Evolutionary conservation across 2,888 invertebrate species (phyloP).

Genomic region (Orthosia gracilis): DNA sequence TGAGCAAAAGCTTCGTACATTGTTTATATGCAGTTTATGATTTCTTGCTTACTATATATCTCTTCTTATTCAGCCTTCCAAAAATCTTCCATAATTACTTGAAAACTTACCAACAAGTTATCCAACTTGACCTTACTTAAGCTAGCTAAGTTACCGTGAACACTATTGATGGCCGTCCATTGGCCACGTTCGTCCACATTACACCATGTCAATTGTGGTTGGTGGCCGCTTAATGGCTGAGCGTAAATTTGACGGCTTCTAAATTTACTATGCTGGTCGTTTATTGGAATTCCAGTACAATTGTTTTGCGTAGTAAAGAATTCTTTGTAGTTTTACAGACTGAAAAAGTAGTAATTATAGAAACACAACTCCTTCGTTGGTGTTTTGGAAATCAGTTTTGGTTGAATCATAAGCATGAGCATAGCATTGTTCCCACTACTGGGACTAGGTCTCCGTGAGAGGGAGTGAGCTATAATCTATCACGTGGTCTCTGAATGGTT

Average conservation of each 20-base stretch:
- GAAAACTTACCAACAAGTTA: neutral
- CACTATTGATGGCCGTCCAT: constrained; percentile 3
- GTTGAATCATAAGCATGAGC: neutral
- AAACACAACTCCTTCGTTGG: neutral
- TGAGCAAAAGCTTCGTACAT: too few relatives aligned
- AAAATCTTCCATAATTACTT: neutral
- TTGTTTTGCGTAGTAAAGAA: constrained; percentile 11
- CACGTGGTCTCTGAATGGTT: too few relatives aligned
- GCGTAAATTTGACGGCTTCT: constrained; percentile 29
- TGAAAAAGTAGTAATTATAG: constrained; percentile 3
- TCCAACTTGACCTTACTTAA: constrained; percentile 19
- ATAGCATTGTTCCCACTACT: too few relatives aligned
- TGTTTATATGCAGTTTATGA: too few relatives aligned
- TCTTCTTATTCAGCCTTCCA: neutral
- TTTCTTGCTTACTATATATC: too few relatives aligned
- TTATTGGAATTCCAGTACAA: constrained; percentile 40
- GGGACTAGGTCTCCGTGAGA: too few relatives aligned
- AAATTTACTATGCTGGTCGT: constrained; percentile 38
- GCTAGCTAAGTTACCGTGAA: constrained; percentile 28
- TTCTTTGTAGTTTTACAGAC: constrained; percentile 7
- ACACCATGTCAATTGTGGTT: constrained; percentile 23
- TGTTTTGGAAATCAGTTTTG: neutral
- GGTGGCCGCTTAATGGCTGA: neutral
- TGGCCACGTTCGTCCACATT: constrained; percentile 21
- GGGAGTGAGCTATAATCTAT: too few relatives aligned